Evolutionary conservation across 2,797 vertebrate genomes (phyloP), one percentile per base, ranked within the genome.

Genomic region (Carcharodon carcharias): DNA sequence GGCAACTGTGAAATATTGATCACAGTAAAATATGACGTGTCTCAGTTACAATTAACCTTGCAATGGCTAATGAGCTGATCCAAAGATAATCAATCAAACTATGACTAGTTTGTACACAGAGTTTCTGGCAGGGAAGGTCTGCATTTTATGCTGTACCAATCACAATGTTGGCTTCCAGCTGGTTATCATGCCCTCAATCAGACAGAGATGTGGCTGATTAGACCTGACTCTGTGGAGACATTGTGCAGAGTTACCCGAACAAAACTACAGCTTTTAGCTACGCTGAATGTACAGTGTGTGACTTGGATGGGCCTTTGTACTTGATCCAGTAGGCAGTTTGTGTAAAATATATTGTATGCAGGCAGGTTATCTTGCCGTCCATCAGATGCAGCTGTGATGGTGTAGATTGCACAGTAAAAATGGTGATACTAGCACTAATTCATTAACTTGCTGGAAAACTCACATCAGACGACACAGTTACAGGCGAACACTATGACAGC

Each of bases 121-220:
- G 67, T 54, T 69, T 73, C 21, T 95, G 67, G 40, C 45, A 50
- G 26, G 26, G 28, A 73, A 26, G 65, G 50, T 45, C 26, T 54
- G 1, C 2, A 40, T 31, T 71, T 50, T 73, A 4, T 73, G 67
- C 40, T 95, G 28, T 45, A 54, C 23, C 1, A 56, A 50, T 73
- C 67, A 73, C 4, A 2, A 54, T 54, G 45, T 71, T 71, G 67
- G 56, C 11, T 16, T 35, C 26, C 45, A 95, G 26, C 67, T 35
- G 94, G 94, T 95, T 95, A 95, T 73, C 45, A 31, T 95, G 94
- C 67, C 65, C 94, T 73, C 40, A 56, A 54, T 95, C 94, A 95
- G 63, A 67, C 18, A 67, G 63, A 67, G 94, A 95, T 95, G 94
- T 56, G 50, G 50, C 65, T 35, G 65, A 71, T 95, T 95, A 95